These are phyloP conservation scores for Echeneis naucrates DNA, from an alignment of 2,797 vertebrate species.

Conservation along the genomic window DNA sequence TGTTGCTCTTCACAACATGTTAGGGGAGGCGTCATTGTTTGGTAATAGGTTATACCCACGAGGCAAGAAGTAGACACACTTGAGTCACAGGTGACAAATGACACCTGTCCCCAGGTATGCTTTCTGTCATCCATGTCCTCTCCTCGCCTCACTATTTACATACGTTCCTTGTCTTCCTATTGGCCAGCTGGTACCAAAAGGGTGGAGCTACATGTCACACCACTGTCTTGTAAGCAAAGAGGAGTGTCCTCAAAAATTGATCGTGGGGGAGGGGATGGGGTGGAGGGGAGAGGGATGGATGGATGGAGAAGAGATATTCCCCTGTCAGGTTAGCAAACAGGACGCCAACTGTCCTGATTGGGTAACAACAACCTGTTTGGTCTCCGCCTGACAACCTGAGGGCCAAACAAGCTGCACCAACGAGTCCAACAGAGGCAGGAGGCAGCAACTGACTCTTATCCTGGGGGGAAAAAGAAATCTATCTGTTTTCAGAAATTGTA, in stretches of 20 bases:
- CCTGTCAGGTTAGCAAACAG: slow-evolving; percentile 58
- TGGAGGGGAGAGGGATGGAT: not conserved
- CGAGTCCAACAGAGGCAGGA: not conserved
- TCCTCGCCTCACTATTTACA: slow-evolving; percentile 68
- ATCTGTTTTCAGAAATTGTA: slow-evolving; percentile 10
- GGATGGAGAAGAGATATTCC: slow-evolving; percentile 49
- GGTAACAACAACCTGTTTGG: slow-evolving; percentile 47
- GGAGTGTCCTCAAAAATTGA: slow-evolving; percentile 61
- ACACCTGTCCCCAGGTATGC: slow-evolving; percentile 54
- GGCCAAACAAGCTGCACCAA: slow-evolving; percentile 24
- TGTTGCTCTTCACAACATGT: slow-evolving; percentile 21
- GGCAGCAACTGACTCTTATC: slow-evolving; percentile 13
- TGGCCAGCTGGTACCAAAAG: slow-evolving; percentile 55
- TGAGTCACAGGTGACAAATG: slow-evolving; percentile 58
- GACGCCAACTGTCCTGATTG: slow-evolving; percentile 31
- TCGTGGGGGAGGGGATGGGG: not conserved
- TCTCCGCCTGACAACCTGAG: slow-evolving; percentile 46
- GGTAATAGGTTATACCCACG: slow-evolving; percentile 6
- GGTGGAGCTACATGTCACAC: slow-evolving; percentile 79
- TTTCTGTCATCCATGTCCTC: slow-evolving; percentile 34
- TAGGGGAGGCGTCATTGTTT: slow-evolving; percentile 4
- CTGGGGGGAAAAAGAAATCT: slow-evolving; percentile 2
- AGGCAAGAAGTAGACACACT: slow-evolving; percentile 41
- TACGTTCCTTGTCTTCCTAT: slow-evolving; percentile 48
- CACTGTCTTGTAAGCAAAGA: slow-evolving; percentile 64